Base-by-base conservation (phyloP, 2,888 invertebrate species). In the Axea sp. region DNA sequence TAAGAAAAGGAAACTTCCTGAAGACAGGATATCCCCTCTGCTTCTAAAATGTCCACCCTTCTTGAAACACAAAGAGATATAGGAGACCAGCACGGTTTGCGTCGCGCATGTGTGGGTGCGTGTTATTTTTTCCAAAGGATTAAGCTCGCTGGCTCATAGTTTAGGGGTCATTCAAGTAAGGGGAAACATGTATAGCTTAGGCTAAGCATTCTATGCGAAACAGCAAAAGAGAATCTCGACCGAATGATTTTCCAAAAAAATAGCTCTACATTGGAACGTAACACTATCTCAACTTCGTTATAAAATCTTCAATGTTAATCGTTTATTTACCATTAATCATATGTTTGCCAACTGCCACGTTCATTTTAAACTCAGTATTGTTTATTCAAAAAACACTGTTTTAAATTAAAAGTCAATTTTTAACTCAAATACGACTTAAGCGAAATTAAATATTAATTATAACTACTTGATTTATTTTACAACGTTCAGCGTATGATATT, bases 51-150 rank as follows among this genome's bases (percentile, higher is more conserved):
- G 83, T 84, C 83, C 83, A 83, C 84, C 83, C 83, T 83, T 80
- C 73, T 78, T 77, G 76, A 57, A 72, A 73, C 76, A 77, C 78
- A 80, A 82, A 82, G 79, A 78, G 77, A 81, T 79, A 78, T 75
- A 75, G 75, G 71, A 80, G 73, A 79, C 77, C 75, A 76, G 76
- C 78, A 77, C 64, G 78, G n/a, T 62, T 57, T 47, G 31, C 15
- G 9, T 47, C 37, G 37, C 41, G 41, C 62, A 76, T 77, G 81
- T 77, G 79, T 73, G 78, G 75, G 82, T 77, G 80, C 77, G 81
- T 82, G 86, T 86, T 86, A 85, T 86, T 86, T 86, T 85, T 86
- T 86, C 86, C 86, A 82, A 86, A 80, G 84, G 86, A 86, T 86
- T 86, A 86, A 84, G 85, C 83, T 83, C 82, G 84, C 82, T 83